These are phyloP conservation scores for Huso huso DNA, from an alignment of 2,797 vertebrate species.

Conservation along the genomic window DNA sequence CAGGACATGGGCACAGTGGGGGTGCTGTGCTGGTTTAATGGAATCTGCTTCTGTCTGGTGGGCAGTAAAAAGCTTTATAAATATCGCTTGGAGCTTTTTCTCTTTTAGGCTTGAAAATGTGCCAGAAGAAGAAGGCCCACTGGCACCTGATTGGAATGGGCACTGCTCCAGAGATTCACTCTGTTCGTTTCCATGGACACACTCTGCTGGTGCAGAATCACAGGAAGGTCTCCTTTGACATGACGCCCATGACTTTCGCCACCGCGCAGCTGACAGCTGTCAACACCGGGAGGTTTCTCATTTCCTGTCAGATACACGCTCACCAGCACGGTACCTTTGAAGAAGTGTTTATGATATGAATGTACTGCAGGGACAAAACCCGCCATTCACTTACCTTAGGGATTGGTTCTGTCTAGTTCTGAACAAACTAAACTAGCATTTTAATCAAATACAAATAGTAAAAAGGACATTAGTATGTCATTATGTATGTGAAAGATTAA, in stretches of 20 bases:
- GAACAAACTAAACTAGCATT: no score
- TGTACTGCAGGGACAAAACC: no score
- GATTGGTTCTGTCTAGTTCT: no score
- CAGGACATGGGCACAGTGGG: no score
- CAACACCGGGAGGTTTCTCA: slow-evolving; percentile 63
- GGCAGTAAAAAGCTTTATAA: no score
- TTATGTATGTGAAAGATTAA: no score
- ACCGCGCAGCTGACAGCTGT: slow-evolving; percentile 71
- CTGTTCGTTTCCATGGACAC: slow-evolving; percentile 82
- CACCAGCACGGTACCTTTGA: slow-evolving; percentile 67
- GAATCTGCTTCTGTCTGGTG: no score
- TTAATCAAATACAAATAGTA: no score
- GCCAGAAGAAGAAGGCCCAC: slow-evolving; percentile 57
- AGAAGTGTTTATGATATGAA: no score
- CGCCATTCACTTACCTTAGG: no score
- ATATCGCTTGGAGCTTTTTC: not conserved
- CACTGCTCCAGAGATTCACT: slow-evolving; percentile 79
- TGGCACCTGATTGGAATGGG: slow-evolving; percentile 89
- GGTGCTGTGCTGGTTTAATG: no score
- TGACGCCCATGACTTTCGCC: slow-evolving; percentile 80
- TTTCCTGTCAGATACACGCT: slow-evolving; percentile 80
- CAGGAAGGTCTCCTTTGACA: slow-evolving; percentile 72
- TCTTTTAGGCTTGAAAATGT: slow-evolving; percentile 70
- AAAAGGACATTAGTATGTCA: no score
- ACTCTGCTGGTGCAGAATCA: slow-evolving; percentile 75